Evolutionary conservation across 2,113 vertebrate genomes (phyloP), one percentile per base, ranked within the genome.

Genomic region (Prolemur simus): DNA sequence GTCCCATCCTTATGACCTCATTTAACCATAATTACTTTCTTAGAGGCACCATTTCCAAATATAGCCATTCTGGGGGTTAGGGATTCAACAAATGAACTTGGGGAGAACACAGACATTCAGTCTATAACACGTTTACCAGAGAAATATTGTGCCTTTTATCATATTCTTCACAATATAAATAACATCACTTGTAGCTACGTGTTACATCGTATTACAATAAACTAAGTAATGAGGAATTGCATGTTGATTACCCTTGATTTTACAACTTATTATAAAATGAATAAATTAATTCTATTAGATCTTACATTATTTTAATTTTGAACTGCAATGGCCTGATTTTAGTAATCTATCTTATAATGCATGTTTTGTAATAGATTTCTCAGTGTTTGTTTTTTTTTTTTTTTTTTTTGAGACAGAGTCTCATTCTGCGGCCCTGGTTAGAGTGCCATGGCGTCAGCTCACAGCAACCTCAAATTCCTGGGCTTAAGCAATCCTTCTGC

Each of bases 331-430:
- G 77, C n/a, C 54, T 87, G 29, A n/a, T 86, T 91, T 94, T 81
- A 66, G 8, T 58, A 49, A 78, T 83, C 34, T 54, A 17, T 78
- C 23, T 92, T 73, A 39, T 63, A n/a, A 10, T 73, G 64, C 23
- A 63, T 54, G 47, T 69, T 94, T 92, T 82, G 49, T 78, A 66
- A 82, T 94, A 96, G 88, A 74, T 85, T 92, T 89, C 52, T 87
- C 42, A 68, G 34, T 80, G 45, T n/a, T n/a, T n/a, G n/a, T n/a
- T n/a, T n/a, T n/a, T n/a, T 42, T 42, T 42, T 42, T 42, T 42
- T 6, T 42, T 42, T 42, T 42, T 42, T 42, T 42, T 42, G 42
- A 42, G 42, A 42, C 42, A 42, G 42, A 42, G 42, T 42, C 42
- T 42, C 42, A 42, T 6, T 42, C 42, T 42, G 42, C 42, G 6